Evolutionary conservation across 2,797 vertebrate genomes (phyloP).

Genomic region (Sitta carolinensis): DNA sequence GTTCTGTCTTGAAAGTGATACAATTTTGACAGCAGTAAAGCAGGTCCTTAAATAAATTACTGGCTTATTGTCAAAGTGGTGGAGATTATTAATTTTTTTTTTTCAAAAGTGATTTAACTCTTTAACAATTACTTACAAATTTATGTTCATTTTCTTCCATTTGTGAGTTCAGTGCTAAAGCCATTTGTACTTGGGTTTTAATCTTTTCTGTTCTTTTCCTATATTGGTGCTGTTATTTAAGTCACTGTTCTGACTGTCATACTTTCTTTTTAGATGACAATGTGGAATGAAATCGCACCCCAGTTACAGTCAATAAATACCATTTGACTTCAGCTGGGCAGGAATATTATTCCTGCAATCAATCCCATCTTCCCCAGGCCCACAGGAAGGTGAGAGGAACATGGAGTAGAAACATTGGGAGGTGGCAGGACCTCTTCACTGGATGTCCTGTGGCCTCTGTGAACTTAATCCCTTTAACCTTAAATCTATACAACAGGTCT

Average conservation of each 20-base stretch:
- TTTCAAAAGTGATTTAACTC: neutral
- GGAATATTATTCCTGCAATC: neutral
- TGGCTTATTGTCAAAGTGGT: neutral
- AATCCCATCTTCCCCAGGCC: neutral
- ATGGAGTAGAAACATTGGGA: neutral
- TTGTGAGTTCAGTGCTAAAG: neutral
- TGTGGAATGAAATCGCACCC: neutral
- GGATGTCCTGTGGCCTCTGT: fast-evolving
- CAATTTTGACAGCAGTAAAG: neutral
- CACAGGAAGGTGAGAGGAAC: neutral
- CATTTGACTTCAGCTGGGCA: neutral
- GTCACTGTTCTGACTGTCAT: neutral
- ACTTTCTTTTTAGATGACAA: neutral
- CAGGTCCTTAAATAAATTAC: slow-evolving; percentile 11
- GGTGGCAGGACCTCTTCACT: neutral
- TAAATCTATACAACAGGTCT: neutral
- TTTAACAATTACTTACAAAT: neutral
- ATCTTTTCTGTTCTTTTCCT: neutral
- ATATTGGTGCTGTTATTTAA: neutral
- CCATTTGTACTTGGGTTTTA: neutral
- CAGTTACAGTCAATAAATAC: neutral
- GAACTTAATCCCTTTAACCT: neutral
- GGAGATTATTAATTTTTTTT: neutral
- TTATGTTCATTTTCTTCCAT: neutral
- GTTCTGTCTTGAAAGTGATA: slow-evolving; percentile 26